These are phyloP conservation scores for Eupithecia subfuscata DNA, from an alignment of 2,888 invertebrate genomes.

Conservation along the genomic window DNA sequence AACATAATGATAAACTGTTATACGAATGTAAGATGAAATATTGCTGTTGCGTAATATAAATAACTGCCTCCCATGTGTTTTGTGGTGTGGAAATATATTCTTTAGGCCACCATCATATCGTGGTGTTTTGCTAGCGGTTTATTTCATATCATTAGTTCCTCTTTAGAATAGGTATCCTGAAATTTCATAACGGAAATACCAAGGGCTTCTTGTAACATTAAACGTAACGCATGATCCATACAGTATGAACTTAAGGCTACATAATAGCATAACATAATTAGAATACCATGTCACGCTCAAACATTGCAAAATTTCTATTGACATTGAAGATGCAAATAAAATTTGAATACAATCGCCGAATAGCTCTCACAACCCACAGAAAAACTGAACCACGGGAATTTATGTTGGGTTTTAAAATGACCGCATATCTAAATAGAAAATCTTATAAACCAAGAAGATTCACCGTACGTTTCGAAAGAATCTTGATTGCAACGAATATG, in stretches of 20 bases:
- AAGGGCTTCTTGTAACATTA: conserved; percentile 40
- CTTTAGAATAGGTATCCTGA: not conserved
- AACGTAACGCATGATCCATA: conserved; percentile 36
- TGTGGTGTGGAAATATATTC: not conserved
- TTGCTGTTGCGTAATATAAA: conserved; percentile 16
- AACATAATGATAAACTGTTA: conserved; percentile 19
- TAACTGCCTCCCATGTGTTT: conserved; percentile 5
- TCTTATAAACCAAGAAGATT: conserved; percentile 17
- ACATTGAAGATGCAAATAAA: conserved; percentile 58
- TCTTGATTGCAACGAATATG: conserved; percentile 32
- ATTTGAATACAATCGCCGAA: conserved; percentile 48
- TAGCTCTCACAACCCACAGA: conserved; percentile 48
- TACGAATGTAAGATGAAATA: conserved; percentile 17
- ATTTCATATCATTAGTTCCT: not conserved
- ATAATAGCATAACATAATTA: conserved; percentile 50
- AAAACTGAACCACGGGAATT: conserved; percentile 39
- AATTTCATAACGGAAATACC: conserved; percentile 9
- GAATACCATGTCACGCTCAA: conserved; percentile 42
- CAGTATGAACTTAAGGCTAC: conserved; percentile 16
- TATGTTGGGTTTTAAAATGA: conserved; percentile 1
- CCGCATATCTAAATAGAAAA: conserved; percentile 13
- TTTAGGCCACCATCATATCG: conserved; percentile 2
- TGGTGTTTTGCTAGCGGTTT: not conserved
- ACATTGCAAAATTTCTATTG: conserved; percentile 62
- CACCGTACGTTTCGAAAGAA: conserved; percentile 31